phyloP scores from a whole-genome alignment of 2,113 vertebrate genomes.

The Sapajus apella region DNA sequence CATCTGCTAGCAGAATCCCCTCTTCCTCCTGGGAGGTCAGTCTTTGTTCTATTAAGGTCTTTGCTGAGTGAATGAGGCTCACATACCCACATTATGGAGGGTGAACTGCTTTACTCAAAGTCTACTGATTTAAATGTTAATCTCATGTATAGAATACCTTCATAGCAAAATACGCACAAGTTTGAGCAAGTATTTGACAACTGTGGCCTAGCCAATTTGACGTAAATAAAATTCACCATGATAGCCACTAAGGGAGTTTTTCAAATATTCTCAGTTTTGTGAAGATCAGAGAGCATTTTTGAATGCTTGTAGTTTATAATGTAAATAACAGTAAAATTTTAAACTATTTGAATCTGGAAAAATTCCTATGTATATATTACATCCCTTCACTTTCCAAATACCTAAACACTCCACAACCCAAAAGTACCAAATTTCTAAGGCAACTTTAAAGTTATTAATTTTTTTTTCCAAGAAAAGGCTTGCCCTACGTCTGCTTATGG shows the following conservation, averaged over 20 bases:
- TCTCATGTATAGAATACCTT: neutral
- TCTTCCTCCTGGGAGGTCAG: neutral
- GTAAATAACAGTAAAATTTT: neutral
- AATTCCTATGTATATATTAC: neutral
- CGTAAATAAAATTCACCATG: neutral
- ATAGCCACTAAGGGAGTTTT: neutral
- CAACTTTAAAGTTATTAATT: neutral
- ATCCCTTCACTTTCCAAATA: neutral
- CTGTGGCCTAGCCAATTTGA: neutral
- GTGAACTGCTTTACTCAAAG: neutral
- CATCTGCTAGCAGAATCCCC: neutral
- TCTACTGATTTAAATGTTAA: neutral
- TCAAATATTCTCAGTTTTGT: neutral
- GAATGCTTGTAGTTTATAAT: neutral
- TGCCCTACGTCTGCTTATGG: neutral
- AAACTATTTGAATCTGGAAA: conserved; percentile 26
- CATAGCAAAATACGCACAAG: neutral
- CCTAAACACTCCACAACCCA: neutral
- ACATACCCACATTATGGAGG: neutral
- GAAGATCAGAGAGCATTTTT: neutral
- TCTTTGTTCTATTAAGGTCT: neutral
- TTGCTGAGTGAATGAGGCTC: neutral
- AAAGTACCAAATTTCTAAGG: neutral
- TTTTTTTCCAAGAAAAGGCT: neutral
- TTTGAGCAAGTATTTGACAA: neutral